Evolutionary conservation across 2,888 invertebrate genomes (phyloP).

Genomic region (Phortica okadai): DNA sequence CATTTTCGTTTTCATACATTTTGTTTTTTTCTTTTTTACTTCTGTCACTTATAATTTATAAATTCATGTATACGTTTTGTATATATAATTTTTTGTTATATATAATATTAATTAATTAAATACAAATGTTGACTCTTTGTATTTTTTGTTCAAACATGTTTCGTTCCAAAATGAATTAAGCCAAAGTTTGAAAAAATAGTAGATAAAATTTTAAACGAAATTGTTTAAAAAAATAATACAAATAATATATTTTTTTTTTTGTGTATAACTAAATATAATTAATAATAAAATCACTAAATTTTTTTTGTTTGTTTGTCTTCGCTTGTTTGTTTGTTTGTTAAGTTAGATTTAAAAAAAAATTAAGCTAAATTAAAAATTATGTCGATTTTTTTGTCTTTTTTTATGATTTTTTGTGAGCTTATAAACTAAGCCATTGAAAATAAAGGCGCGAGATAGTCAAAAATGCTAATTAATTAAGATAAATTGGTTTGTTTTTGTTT

Average conservation of each 20-base stretch:
- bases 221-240: slow-evolving; percentile 42
- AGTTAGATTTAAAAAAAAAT: slow-evolving; percentile 49
- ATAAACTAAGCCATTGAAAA: slow-evolving; percentile 52
- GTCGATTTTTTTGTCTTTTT: slow-evolving; percentile 38
- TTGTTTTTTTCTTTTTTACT: slow-evolving; percentile 33
- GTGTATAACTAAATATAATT: slow-evolving; percentile 57
- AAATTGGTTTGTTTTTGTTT: slow-evolving; percentile 32
- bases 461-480: slow-evolving; percentile 40
- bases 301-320: slow-evolving; percentile 56
- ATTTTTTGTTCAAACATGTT: slow-evolving; percentile 19
- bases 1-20: slow-evolving; percentile 38
- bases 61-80: slow-evolving; percentile 66
- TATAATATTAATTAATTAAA: slow-evolving; percentile 24
- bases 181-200: slow-evolving; percentile 50
- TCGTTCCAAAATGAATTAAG: slow-evolving; percentile 16
- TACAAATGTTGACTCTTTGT: slow-evolving; percentile 29
- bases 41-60: slow-evolving; percentile 65
- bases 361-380: slow-evolving; percentile 61
- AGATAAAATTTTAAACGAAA: slow-evolving; percentile 43
- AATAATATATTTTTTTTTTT: slow-evolving; percentile 24
- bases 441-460: slow-evolving; percentile 65
- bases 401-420: slow-evolving; percentile 32
- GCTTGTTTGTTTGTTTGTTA: slow-evolving; percentile 61
- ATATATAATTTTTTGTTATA: slow-evolving; percentile 43
- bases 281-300: slow-evolving; percentile 70